Base-by-base conservation (phyloP, 1,140 invertebrate genomes). In the Lasioglossum baleicum region DNA sequence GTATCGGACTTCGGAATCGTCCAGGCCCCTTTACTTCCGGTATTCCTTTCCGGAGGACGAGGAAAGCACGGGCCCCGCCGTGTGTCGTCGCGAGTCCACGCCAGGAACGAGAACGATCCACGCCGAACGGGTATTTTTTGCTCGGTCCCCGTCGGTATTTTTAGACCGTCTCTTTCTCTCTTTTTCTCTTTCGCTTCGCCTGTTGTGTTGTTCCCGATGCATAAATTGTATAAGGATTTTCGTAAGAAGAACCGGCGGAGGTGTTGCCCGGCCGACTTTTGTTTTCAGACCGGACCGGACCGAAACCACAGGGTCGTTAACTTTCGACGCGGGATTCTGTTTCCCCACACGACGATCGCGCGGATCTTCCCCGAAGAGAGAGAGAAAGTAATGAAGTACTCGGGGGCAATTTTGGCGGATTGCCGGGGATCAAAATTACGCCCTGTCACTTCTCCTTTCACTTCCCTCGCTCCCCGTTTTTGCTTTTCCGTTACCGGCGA, bases 151-250 rank as follows among this genome's bases (percentile, higher is more conserved):
- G 60, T 10, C 58, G 68, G 71, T 78, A 78, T 78, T 78, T 78
- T 72, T 78, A 78, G 76, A 53, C 8, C 8, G 10, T 48, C 44
- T 48, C 44, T 48, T 13, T 48, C 1, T 48, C 44, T 11, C 8
- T 11, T 11, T 48, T 13, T 48, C 10, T 48, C 44, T 11, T 13
- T 48, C 44, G 11, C 44, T 48, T 11, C n/a, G 60, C 53, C 13
- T 51, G 13, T 53, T 15, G 4, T 2, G 3, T 78, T 72, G 75
- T 72, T 78, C 56, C 75, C 68, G 69, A 72, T 78, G 61, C 76
- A 73, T 73, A 73, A 64, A 72, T 78, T 56, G 48, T 56, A 60
- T 26, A 56, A 78, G 76, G 60, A 70, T 48, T 65, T 74, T 73
- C 71, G 22, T 17, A n/a, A 51, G 26, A 53, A 64, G 17, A 53